Base-by-base conservation (phyloP, 2,797 vertebrate genomes). In the Epinephelus malabaricus region DNA sequence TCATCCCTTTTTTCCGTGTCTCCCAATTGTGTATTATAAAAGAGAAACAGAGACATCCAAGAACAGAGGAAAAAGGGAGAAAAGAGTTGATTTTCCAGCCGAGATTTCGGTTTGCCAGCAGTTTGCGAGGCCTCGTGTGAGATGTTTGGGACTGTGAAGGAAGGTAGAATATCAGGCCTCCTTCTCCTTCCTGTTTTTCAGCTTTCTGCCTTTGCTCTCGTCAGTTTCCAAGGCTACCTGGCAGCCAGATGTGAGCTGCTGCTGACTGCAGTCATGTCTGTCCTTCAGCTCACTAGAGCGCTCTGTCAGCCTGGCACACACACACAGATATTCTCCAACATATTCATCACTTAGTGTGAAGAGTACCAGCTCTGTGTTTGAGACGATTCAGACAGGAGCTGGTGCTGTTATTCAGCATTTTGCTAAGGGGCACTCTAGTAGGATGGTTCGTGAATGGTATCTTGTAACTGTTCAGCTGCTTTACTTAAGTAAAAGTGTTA, bases 161-260 rank as follows among this genome's bases (percentile, higher is more conserved):
- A 84, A 81, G 64, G 69, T 79, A 71, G 76, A 88, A 84, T 53
- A 69, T 81, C 46, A 9, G 67, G 60, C 82, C 73, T 78, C 82
- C 45, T 55, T 8, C 73, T 73, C 68, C 76, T 86, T 86, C 83
- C 86, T 91, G 83, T 91, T 91, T 88, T 88, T 64, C 75, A 47
- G 66, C 64, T 78, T 68, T 62, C 64, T 68, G 74, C 56, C 14
- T 64, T 17, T 19, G 23, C 77, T 73, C 40, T 79, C 18, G 61
- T 78, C 62, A 10, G 70, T 89, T 84, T 87, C 86, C 85, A 86
- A 30, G 80, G 80, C 78, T 87, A 92, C 92, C 87, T 92, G 89
- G 85, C 86, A 84, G 78, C 82, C 90, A 91, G 85, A 91, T 89
- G 85, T 89, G 55, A 50, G 61, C 65, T 67, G 76, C 84, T 62